Evolutionary conservation across 2,888 invertebrate species (phyloP), one percentile per base, ranked within the genome.

Genomic region (Eupeodes latifasciatus): DNA sequence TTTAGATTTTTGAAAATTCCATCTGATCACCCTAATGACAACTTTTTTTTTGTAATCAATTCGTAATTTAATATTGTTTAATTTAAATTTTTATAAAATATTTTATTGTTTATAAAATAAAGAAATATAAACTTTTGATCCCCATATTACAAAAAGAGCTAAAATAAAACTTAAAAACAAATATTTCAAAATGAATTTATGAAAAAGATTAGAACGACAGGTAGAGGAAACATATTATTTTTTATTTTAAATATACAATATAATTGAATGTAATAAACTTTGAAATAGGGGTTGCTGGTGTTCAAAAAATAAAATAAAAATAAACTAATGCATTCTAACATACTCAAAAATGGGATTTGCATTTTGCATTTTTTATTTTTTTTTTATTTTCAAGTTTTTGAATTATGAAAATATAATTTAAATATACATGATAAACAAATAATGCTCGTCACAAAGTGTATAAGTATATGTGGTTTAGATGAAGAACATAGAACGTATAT

Each of bases 231-330:
- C 61, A 67, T 74, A 62, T 59, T 75, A 36, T 61, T 34, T n/a
- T 71, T 51, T 40, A 40, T 40, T 40, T 5, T 40, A 40, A 7
- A 9, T 40, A 40, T 40, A 40, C 9, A 40, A 7, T 40, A 40
- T 40, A 27, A 40, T 40, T 40, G 5, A 40, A 49, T 49, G 27
- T 74, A 61, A 40, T 59, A 64, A 83, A 87, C 79, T 87, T 80
- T 67, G 76, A 87, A 84, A 88, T 78, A 88, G 88, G 88, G 88
- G 88, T 88, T 88, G 88, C 88, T 85, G 88, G 88, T 88, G 85
- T 88, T 80, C 69, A 55, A 88, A 66, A 69, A 81, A 78, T 81
- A 66, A n/a, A 81, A 84, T 40, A 51, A 80, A 49, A 80, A 81
- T 7, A 36, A 85, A 85, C 81, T 81, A 88, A 85, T 81, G 85